Percentiles rank a stretch among this genome's conserved stretches.
These are phyloP conservation scores for Eupithecia inturbata DNA, from an alignment of 2,888 invertebrate genomes.

Conservation along the genomic window DNA sequence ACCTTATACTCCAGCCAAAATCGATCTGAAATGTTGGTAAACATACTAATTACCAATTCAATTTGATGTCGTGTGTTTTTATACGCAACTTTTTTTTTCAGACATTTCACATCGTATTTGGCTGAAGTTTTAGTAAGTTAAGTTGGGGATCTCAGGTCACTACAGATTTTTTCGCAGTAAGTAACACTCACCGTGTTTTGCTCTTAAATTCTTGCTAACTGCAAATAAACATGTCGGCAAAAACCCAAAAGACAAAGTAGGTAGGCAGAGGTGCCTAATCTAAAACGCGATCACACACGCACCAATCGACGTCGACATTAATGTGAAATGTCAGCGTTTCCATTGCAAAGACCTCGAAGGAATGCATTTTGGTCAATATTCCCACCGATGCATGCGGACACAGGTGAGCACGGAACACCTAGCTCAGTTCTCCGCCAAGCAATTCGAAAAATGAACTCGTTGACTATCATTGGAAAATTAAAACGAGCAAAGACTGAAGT, in stretches of 20 bases:
- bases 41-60: no score
- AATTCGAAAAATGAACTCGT: no score
- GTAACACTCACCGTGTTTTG: no score
- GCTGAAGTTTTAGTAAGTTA: no score
- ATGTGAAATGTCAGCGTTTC: constrained; percentile 27
- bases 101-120: no score
- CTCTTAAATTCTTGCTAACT: background rate
- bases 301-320: constrained; percentile 18
- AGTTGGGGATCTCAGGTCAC: no score
- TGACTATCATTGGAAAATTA: background rate
- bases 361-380: constrained; percentile 46
- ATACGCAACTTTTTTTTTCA: no score
- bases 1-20: background rate
- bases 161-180: no score
- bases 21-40: background rate
- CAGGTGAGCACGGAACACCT: constrained; percentile 16
- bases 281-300: constrained; percentile 27
- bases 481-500: background rate
- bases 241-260: constrained; percentile 1
- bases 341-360: constrained; percentile 38
- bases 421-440: background rate
- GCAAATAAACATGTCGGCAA: background rate
- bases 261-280: constrained; percentile 15
- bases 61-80: no score
- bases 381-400: constrained; percentile 33